These are phyloP conservation scores for Poliocrania exsul DNA, from an alignment of 2,797 vertebrate genomes.

Conservation along the genomic window DNA sequence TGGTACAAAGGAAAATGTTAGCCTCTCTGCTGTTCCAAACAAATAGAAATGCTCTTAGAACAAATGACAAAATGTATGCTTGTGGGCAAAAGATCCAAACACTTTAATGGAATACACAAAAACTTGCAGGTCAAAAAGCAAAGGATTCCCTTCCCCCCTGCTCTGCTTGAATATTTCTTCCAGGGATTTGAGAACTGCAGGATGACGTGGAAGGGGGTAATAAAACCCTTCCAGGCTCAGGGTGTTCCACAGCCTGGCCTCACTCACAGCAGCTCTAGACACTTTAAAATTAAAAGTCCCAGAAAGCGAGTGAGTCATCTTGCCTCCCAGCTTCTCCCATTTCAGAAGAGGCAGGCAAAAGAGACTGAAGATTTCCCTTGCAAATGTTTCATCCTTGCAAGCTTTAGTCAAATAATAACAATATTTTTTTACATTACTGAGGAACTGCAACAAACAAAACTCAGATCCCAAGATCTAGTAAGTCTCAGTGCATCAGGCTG, in stretches of 20 bases:
- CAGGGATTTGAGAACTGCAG: slow-evolving; percentile 46
- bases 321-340: background rate
- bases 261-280: background rate
- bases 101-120: background rate
- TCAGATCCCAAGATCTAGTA: background rate
- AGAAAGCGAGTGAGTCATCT: background rate
- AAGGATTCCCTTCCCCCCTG: slow-evolving; percentile 47
- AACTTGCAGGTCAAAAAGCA: slow-evolving; percentile 7
- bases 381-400: background rate
- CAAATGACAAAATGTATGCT: background rate
- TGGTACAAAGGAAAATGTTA: background rate
- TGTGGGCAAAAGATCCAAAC: background rate
- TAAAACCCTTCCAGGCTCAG: slow-evolving; percentile 22
- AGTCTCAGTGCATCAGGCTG: background rate
- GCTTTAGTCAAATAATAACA: background rate
- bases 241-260: slow-evolving; percentile 36
- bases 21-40: background rate
- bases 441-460: background rate
- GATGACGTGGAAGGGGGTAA: slow-evolving; percentile 63
- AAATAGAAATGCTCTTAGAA: background rate
- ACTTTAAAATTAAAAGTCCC: slow-evolving; percentile 65
- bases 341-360: background rate
- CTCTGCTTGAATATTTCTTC: slow-evolving; percentile 27
- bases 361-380: background rate
- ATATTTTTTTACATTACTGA: background rate